A percentile compares a stretch with the other conserved stretches of the same genome.
These are phyloP conservation scores for Drosophila elegans DNA, from an alignment of 1,140 invertebrate species.

Conservation along the genomic window DNA sequence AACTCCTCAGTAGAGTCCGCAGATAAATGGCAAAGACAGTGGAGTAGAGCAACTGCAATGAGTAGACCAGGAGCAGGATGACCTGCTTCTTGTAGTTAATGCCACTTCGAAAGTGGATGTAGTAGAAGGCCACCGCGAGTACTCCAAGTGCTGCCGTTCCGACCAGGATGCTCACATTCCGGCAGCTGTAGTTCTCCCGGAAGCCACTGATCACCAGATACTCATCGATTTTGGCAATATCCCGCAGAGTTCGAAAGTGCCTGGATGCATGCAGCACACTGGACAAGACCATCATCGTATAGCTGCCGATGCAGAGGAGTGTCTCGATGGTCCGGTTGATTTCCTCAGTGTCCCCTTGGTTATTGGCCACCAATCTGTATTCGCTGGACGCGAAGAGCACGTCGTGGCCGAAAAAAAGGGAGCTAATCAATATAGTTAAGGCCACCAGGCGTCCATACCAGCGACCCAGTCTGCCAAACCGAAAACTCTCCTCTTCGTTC, in stretches of 20 bases:
- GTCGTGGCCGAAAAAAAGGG: conserved; percentile 42
- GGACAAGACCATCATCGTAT: conserved; percentile 59
- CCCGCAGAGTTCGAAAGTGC: conserved; percentile 57
- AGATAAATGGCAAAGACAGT: conserved; percentile 60
- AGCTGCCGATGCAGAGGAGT: conserved; percentile 65
- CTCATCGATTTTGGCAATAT: conserved; percentile 58
- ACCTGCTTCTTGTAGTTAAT: conserved; percentile 20
- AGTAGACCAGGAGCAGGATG: conserved; percentile 50
- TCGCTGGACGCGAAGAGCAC: conserved; percentile 51
- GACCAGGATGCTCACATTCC: conserved; percentile 34
- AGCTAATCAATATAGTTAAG: conserved; percentile 25
- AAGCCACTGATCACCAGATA: conserved; percentile 50
- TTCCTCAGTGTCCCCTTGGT: conserved; percentile 68
- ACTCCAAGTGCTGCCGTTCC: conserved; percentile 23
- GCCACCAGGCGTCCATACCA: conserved; percentile 48
- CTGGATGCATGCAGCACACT: conserved; percentile 45
- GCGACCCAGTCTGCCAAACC: conserved; percentile 18
- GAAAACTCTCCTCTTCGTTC: conserved; percentile 37
- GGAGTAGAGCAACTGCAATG: conserved; percentile 66
- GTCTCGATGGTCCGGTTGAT: conserved; percentile 74
- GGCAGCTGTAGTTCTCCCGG: conserved; percentile 47
- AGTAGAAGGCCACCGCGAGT: conserved; percentile 63
- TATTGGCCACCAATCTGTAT: conserved; percentile 51
- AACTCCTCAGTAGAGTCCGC: conserved; percentile 44
- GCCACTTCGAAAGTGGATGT: conserved; percentile 55